Conservation (phyloP, 2,888 invertebrate species). For the Spilosoma lubricipeda region DNA sequence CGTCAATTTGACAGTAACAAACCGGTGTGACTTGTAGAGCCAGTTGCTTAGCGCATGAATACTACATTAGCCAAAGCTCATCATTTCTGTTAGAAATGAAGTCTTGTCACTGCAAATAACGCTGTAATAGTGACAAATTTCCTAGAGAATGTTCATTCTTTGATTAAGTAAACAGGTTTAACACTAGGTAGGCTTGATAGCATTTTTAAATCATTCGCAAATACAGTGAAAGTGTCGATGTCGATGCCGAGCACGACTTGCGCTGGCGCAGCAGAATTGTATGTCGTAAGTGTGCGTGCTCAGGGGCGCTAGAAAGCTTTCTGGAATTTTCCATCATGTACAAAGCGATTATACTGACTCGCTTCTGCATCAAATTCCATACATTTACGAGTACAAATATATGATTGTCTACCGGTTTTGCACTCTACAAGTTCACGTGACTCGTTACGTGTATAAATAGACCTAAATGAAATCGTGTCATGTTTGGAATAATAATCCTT, state of each 20-base stretch:
- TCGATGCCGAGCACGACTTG: slow-evolving; percentile 50
- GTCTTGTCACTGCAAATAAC: slow-evolving; percentile 38
- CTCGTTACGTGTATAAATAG: slow-evolving; percentile 31
- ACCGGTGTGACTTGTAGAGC: slow-evolving; percentile 41
- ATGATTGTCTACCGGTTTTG: slow-evolving; percentile 34
- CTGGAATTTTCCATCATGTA: slow-evolving; percentile 69
- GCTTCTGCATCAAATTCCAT: slow-evolving; percentile 48
- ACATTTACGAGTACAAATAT: slow-evolving; percentile 34
- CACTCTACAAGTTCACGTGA: slow-evolving; percentile 28
- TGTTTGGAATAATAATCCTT: slow-evolving; percentile 44
- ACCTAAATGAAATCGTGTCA: slow-evolving; percentile 36
- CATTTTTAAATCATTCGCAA: slow-evolving; percentile 48
- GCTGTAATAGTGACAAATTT: background rate
- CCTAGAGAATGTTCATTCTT: background rate
- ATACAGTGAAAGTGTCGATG: slow-evolving; percentile 80
- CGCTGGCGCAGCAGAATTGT: slow-evolving; percentile 49
- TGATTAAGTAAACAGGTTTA: background rate
- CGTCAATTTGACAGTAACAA: slow-evolving; percentile 38
- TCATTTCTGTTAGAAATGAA: slow-evolving; percentile 47
- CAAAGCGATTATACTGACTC: slow-evolving; percentile 54
- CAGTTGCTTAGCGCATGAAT: slow-evolving; percentile 46
- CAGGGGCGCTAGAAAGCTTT: slow-evolving; percentile 75
- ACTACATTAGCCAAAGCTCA: slow-evolving; percentile 44
- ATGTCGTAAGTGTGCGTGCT: slow-evolving; percentile 70
- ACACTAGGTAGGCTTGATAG: slow-evolving; percentile 27